Evolutionary conservation across 2,888 invertebrate genomes (phyloP).

Genomic region (Cryptophagus acutangulus): DNA sequence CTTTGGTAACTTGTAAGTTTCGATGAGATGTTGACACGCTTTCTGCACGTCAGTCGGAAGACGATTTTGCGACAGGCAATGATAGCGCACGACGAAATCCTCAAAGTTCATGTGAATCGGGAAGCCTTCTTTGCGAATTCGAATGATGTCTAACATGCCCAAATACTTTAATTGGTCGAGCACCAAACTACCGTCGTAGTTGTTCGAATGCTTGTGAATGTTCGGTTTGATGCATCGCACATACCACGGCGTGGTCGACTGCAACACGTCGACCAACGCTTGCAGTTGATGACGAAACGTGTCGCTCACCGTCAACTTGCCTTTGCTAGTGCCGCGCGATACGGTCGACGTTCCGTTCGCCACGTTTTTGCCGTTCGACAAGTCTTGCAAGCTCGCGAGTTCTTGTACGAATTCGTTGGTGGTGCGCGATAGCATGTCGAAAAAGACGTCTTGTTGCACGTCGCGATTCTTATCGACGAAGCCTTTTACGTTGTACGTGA

Average conservation of each 20-base stretch:
- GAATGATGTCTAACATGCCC: constrained; percentile 89
- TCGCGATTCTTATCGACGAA: constrained; percentile 91
- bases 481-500: constrained; percentile 76
- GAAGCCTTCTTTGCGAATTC: constrained; percentile 84
- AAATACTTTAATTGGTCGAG: constrained; percentile 84
- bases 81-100: constrained; percentile 71
- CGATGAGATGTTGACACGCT: constrained; percentile 53
- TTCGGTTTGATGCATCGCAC: constrained; percentile 92
- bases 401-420: constrained; percentile 79
- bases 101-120: constrained; percentile 78
- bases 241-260: constrained; percentile 88
- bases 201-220: constrained; percentile 72
- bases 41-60: constrained; percentile 50
- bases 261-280: constrained; percentile 82
- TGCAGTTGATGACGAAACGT: constrained; percentile 84
- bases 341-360: constrained; percentile 55
- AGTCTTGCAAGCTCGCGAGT: constrained; percentile 61
- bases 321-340: constrained; percentile 81
- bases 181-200: constrained; percentile 75
- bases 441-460: constrained; percentile 88
- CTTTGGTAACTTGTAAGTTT: constrained; percentile 61
- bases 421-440: constrained; percentile 81
- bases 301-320: constrained; percentile 84
- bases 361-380: constrained; percentile 29
- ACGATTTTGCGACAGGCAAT: constrained; percentile 58